Base-by-base conservation (phyloP, 2,113 vertebrate species). In the Nestor notabilis region DNA sequence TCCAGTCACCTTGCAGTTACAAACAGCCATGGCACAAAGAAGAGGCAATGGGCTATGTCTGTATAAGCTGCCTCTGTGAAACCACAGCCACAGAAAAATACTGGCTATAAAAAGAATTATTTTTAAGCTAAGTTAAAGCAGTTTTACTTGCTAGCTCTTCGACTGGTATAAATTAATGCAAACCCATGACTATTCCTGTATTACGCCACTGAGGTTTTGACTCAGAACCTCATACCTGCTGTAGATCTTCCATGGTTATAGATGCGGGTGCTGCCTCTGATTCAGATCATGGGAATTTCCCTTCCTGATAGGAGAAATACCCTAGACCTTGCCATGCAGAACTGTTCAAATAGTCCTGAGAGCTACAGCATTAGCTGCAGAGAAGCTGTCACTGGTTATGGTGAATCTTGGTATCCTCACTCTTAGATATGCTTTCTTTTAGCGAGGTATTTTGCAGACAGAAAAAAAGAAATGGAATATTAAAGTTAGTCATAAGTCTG, bases 111-210 rank as follows among this genome's bases (percentile, higher is more conserved):
- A 75, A 64, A 71, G 29, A 50, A n/a, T 35, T 64, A 15, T 52
- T 87, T 89, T 78, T 23, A 23, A 53, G 56, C n/a, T 58, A 69
- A 80, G 63, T 47, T 93, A 61, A 90, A 94, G 43, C 31, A 65
- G 63, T 70, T 90, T 83, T 83, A 31, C 56, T 80, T 39, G 70
- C 43, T 56, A 75, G 66, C 65, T 86, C 70, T 77, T 83, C 91
- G 93, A 58, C 44, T 92, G 75, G 49, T 83, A 29, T 77, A 60
- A 90, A 90, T 89, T 50, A 84, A 63, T 63, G 29, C 25, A 87
- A 90, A 58, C 5, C 53, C 66, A 29, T 0, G 0, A 28, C 44
- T 65, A 2, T 20, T 50, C 13, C 0, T 69, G 20, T 39, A 29
- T 88, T 70, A n/a, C 35, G 35, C 78, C 17, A 43, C 63, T 74